Evolutionary conservation across 2,888 invertebrate species (phyloP).

Genomic region (Unio delphinus): DNA sequence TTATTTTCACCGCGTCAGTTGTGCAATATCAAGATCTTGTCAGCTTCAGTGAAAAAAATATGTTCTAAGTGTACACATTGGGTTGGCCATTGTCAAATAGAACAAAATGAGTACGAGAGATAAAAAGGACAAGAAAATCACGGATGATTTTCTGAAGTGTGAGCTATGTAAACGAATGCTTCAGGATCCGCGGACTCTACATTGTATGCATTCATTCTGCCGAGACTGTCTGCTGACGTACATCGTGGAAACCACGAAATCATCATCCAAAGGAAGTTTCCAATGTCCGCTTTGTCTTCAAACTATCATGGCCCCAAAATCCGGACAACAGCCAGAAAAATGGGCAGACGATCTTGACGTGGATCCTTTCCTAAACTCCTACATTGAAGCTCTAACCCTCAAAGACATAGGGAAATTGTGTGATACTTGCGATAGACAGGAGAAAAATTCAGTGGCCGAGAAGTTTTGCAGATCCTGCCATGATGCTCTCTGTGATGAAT

Average conservation of each 20-base stretch:
- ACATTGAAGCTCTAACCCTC: slow-evolving; percentile 28
- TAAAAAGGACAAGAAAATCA: too few relatives aligned
- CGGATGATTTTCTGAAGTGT: slow-evolving; percentile 28
- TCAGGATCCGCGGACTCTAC: slow-evolving; percentile 19
- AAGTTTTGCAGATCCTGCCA: slow-evolving; percentile 41
- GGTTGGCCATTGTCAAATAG: too few relatives aligned
- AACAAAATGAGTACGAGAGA: too few relatives aligned
- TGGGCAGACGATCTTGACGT: slow-evolving; percentile 27
- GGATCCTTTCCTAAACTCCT: slow-evolving; percentile 29
- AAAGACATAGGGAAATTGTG: slow-evolving; percentile 31
- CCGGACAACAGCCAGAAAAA: slow-evolving; percentile 13
- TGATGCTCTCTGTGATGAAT: slow-evolving; percentile 37
- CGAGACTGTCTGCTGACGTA: slow-evolving; percentile 25
- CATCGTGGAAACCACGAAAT: slow-evolving; percentile 11
- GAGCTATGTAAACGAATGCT: slow-evolving; percentile 27
- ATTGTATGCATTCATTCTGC: slow-evolving; percentile 31
- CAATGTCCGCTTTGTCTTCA: slow-evolving; percentile 30
- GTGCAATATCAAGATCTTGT: too few relatives aligned
- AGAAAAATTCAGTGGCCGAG: slow-evolving; percentile 13
- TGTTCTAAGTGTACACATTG: too few relatives aligned
- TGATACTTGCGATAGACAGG: slow-evolving; percentile 37
- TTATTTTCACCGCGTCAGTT: too few relatives aligned
- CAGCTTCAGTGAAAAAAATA: too few relatives aligned
- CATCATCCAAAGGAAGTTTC: slow-evolving; percentile 6
- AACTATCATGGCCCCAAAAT: slow-evolving; percentile 9